phyloP scores from a whole-genome alignment of 2,888 invertebrate genomes.

The Tineola bisselliella region DNA sequence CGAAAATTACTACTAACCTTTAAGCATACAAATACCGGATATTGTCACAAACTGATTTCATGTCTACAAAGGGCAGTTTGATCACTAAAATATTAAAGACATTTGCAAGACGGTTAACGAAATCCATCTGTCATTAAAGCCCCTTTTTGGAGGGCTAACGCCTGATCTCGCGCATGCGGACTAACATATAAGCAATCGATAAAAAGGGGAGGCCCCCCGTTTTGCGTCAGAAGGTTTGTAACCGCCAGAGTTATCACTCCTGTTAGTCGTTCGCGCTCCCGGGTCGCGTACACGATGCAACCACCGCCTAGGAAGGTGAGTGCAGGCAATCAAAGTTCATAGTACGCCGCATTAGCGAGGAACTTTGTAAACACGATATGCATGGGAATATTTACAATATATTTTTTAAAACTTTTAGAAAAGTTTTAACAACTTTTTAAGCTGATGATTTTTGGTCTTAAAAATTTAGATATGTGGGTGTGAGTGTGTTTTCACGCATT shows the following conservation, averaged over 20 bases:
- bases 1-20: background rate
- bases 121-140: background rate
- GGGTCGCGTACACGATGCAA: constrained; percentile 70
- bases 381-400: background rate
- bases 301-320: constrained; percentile 88
- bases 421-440: background rate
- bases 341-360: background rate
- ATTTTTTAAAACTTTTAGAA: background rate
- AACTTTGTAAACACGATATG: background rate
- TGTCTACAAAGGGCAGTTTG: background rate
- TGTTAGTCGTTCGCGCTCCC: constrained; percentile 16
- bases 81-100: background rate
- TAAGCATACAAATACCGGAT: background rate
- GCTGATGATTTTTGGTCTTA: background rate
- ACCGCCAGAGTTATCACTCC: constrained; percentile 15
- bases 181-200: background rate
- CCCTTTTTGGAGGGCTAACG: constrained; percentile 1
- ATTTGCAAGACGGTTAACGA: background rate
- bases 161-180: background rate
- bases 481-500: background rate
- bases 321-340: background rate
- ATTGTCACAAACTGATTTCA: background rate
- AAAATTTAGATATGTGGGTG: background rate
- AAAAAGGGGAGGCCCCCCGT: constrained; percentile 7
- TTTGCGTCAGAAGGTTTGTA: constrained; percentile 9